These are phyloP conservation scores for Colossoma macropomum DNA, from an alignment of 2,113 vertebrate species.

Conservation along the genomic window DNA sequence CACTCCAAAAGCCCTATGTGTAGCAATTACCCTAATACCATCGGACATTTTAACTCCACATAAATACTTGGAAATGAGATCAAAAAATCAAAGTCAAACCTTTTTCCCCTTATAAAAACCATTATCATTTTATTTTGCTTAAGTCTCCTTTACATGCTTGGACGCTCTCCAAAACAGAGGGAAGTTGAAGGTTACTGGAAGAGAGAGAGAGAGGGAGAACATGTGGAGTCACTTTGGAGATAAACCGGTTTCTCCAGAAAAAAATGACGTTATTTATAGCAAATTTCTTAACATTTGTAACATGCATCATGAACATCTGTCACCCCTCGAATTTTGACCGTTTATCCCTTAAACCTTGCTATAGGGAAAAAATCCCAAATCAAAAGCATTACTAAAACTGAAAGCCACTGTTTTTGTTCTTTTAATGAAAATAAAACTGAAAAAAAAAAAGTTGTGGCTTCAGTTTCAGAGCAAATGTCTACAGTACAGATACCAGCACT, in stretches of 20 bases:
- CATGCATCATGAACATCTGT: constrained; percentile 50
- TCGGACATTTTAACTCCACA: constrained; percentile 51
- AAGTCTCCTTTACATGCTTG: constrained; percentile 54
- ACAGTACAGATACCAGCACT: constrained; percentile 48
- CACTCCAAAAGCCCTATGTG: constrained; percentile 39
- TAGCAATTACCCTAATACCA: constrained; percentile 55
- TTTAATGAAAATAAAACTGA: background rate
- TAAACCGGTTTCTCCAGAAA: constrained; percentile 43
- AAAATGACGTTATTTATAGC: constrained; percentile 54
- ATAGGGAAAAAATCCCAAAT: constrained; percentile 27
- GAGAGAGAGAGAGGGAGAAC: constrained; percentile 41
- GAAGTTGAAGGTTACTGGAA: constrained; percentile 48
- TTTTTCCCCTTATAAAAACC: constrained; percentile 56
- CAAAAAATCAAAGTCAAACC: constrained; percentile 47
- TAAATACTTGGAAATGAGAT: constrained; percentile 59
- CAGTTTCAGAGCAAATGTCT: constrained; percentile 48
- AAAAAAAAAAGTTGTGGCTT: constrained; percentile 43
- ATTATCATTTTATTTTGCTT: constrained; percentile 59
- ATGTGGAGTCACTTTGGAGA: constrained; percentile 61
- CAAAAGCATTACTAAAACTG: constrained; percentile 38
- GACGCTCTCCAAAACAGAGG: constrained; percentile 49
- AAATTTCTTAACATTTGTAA: constrained; percentile 49
- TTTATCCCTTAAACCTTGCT: constrained; percentile 36
- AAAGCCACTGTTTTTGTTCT: background rate
- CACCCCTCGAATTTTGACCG: constrained; percentile 35